Percentiles rank a stretch among this genome's conserved stretches.
Evolutionary conservation across 2,888 invertebrate species (phyloP).

Genomic region (Pseudoips prasinana): DNA sequence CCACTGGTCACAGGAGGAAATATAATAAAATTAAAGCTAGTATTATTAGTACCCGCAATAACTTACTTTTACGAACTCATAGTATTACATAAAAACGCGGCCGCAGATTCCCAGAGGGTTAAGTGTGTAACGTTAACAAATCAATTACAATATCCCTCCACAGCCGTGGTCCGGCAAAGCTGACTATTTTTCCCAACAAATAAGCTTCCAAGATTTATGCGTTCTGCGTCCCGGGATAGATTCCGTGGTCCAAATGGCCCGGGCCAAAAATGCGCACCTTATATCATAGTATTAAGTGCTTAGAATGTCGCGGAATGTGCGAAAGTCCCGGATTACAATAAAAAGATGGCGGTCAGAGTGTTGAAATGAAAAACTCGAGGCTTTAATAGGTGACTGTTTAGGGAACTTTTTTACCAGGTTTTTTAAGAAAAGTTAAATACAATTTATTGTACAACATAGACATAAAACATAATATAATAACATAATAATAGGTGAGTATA

Average conservation of each 20-base stretch:
- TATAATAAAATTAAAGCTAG: too few species aligned
- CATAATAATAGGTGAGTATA: too few species aligned
- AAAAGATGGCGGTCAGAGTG: too few species aligned
- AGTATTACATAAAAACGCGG: slow-evolving; percentile 5
- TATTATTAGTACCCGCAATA: too few species aligned
- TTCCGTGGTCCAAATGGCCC: slow-evolving; percentile 22
- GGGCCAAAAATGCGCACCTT: slow-evolving; percentile 46
- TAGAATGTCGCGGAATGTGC: slow-evolving; percentile 25
- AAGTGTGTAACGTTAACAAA: slow-evolving; percentile 38
- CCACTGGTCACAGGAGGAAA: too few species aligned
- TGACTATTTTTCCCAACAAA: slow-evolving; percentile 49
- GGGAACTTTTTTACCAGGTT: too few species aligned
- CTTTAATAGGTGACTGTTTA: too few species aligned
- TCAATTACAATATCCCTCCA: slow-evolving; percentile 35
- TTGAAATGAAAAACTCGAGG: too few species aligned
- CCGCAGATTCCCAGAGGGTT: slow-evolving; percentile 24
- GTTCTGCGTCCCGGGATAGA: slow-evolving; percentile 19
- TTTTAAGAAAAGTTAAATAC: too few species aligned
- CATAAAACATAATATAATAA: too few species aligned
- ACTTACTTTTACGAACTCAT: slow-evolving; percentile 12
- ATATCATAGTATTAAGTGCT: slow-evolving; percentile 48
- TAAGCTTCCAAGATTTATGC: slow-evolving; percentile 50
- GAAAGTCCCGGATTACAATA: too few species aligned
- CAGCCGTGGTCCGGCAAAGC: slow-evolving; percentile 18
- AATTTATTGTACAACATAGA: too few species aligned